Base-by-base conservation (phyloP, 2,113 vertebrate genomes). In the Phylloscopus trochilus region DNA sequence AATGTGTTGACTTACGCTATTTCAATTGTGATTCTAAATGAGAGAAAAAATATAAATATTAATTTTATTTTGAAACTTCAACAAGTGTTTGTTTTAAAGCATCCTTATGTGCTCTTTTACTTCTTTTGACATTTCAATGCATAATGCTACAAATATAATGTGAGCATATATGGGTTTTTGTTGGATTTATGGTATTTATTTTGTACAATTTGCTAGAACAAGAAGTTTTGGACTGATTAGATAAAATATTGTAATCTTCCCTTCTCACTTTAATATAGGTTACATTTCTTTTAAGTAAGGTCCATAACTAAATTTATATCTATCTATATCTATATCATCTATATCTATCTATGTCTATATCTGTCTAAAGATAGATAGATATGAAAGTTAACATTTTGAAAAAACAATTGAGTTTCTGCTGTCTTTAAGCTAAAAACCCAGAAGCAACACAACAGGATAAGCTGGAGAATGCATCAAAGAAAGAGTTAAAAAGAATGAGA, bases 1-100 rank as follows among this genome's bases (percentile, higher is more conserved):
- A 73, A 3, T 47, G 2, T 4, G 0, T 3, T 58, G 7, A 20
- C 14, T 76, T 55, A 26, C 9, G 3, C 3, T 52, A 20, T 53
- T 75, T 76, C 56, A 74, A 28, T 27, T 37, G 53, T 79, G 11
- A 55, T 28, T 81, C 13, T 39, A 49, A 14, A 15, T 35, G 56
- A 78, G 35, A 18, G 11, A 39, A 64, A 58, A 49, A 58, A 58
- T 41, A 53, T 23, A 60, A 64, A 74, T 10, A 19, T 14, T 10
- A 35, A 60, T 68, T 72, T 90, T 64, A 41, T 27, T 49, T 21
- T 49, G 13, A 77, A 56, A 6, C 5, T 62, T 44, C 24, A 35
- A 27, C 9, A 28, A 30, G 8, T 67, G 2, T 74, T 93, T 89
- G 7, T 62, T 80, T 89, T 27, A 80, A 90, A 69, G 7, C 26